Evolutionary conservation across 2,888 invertebrate species (phyloP).

Genomic region (Xestia ashworthii): DNA sequence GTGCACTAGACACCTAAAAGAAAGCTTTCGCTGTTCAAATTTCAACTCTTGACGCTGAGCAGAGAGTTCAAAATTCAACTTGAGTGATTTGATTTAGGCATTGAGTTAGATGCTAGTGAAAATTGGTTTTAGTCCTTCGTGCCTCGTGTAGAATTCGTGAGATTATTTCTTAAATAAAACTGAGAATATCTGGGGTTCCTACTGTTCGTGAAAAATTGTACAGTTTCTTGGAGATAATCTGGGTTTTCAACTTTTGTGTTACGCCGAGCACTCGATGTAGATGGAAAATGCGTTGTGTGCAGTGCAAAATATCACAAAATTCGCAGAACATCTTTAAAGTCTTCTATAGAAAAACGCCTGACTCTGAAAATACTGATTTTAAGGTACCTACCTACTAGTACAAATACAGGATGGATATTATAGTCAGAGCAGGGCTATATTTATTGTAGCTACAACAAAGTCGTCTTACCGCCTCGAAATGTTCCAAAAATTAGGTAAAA

Average conservation of each 20-base stretch:
- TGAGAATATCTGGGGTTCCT: too few species aligned
- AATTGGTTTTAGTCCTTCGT: background rate
- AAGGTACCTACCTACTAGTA: background rate
- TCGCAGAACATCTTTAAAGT: background rate
- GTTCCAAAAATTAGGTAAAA: too few species aligned
- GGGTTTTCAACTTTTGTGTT: background rate
- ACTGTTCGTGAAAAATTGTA: background rate
- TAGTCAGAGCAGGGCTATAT: too few species aligned
- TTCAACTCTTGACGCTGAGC: background rate
- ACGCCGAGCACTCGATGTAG: background rate
- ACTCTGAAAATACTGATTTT: background rate
- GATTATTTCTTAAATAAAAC: conserved; percentile 34
- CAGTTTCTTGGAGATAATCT: background rate
- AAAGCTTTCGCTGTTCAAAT: background rate
- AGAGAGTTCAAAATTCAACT: background rate
- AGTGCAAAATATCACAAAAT: background rate
- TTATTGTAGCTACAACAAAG: too few species aligned
- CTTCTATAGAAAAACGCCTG: background rate
- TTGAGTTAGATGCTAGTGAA: background rate
- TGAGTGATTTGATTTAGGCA: background rate
- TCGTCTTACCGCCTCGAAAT: too few species aligned
- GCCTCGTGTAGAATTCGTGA: conserved; percentile 10
- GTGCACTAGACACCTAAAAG: background rate
- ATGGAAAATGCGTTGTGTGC: background rate
- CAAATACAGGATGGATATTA: too few species aligned